Percentiles rank a stretch among this genome's conserved stretches.
phyloP scores from a whole-genome alignment of 2,797 vertebrate species.

The Gila robusta region DNA sequence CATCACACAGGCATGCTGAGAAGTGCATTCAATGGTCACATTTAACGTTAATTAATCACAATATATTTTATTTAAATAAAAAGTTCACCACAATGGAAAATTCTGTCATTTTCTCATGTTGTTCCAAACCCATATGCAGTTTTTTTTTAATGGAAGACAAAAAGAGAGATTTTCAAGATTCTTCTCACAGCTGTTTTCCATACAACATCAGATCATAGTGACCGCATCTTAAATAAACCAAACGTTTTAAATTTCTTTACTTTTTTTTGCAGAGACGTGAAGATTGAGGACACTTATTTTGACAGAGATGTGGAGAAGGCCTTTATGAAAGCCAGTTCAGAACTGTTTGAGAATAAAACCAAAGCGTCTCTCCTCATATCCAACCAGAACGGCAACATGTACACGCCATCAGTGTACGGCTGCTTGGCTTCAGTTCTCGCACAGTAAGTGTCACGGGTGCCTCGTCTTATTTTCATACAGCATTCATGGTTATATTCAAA shows the following conservation, averaged over 20 bases:
- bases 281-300: slow-evolving; percentile 94
- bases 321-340: slow-evolving; percentile 94
- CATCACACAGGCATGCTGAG: not conserved
- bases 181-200: not conserved
- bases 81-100: not conserved
- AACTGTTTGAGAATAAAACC: slow-evolving; percentile 93
- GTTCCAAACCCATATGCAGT: not conserved
- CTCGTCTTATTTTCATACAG: not conserved
- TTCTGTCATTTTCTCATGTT: not conserved
- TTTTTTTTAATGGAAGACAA: not conserved
- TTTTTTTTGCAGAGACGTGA: slow-evolving; percentile 81
- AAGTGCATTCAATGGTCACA: not conserved
- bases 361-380: slow-evolving; percentile 92
- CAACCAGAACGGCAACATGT: slow-evolving; percentile 98
- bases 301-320: slow-evolving; percentile 97
- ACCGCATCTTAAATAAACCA: not conserved
- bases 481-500: not conserved
- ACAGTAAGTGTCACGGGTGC: slow-evolving; percentile 81
- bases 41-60: not conserved
- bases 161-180: not conserved
- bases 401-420: slow-evolving; percentile 96
- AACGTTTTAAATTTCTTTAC: not conserved
- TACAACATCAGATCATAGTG: not conserved
- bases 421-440: slow-evolving; percentile 93
- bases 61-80: not conserved